Conservation (phyloP, 2,888 invertebrate species). For the Halictus ligatus region DNA sequence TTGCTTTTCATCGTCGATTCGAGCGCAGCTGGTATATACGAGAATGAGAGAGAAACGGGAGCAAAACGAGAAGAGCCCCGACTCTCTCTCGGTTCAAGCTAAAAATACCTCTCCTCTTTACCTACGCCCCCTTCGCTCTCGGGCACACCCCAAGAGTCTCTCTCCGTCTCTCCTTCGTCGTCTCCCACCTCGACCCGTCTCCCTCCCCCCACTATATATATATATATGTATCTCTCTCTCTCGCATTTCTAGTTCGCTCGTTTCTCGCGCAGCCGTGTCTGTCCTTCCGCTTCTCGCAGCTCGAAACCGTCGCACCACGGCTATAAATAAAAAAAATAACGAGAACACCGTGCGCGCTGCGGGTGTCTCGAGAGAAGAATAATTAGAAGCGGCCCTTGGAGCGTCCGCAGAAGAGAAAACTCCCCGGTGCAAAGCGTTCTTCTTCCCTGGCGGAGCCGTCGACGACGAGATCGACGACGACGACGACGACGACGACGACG, state of each 20-base stretch:
- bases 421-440: slow-evolving; percentile 43
- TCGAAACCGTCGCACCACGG: slow-evolving; percentile 59
- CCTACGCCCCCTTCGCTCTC: slow-evolving; percentile 53
- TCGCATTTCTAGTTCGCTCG: slow-evolving; percentile 28
- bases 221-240: background rate
- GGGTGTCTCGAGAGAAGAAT: slow-evolving; percentile 73
- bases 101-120: slow-evolving; percentile 71
- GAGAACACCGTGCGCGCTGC: slow-evolving; percentile 66
- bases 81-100: slow-evolving; percentile 61
- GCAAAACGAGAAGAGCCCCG: slow-evolving; percentile 63
- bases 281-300: slow-evolving; percentile 57
- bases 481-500: background rate
- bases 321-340: slow-evolving; percentile 73
- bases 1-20: slow-evolving; percentile 62
- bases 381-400: slow-evolving; percentile 69
- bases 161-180: slow-evolving; percentile 26
- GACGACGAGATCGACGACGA: background rate
- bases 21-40: slow-evolving; percentile 54
- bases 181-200: slow-evolving; percentile 17
- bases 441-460: background rate
- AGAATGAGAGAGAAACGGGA: slow-evolving; percentile 65
- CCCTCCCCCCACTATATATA: background rate
- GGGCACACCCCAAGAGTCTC: slow-evolving; percentile 44
- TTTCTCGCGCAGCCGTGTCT: slow-evolving; percentile 21
- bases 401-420: slow-evolving; percentile 56